A percentile compares a stretch with the other conserved stretches of the same genome.
Conservation (phyloP, 2,113 vertebrate genomes). For the Murina feae region DNA sequence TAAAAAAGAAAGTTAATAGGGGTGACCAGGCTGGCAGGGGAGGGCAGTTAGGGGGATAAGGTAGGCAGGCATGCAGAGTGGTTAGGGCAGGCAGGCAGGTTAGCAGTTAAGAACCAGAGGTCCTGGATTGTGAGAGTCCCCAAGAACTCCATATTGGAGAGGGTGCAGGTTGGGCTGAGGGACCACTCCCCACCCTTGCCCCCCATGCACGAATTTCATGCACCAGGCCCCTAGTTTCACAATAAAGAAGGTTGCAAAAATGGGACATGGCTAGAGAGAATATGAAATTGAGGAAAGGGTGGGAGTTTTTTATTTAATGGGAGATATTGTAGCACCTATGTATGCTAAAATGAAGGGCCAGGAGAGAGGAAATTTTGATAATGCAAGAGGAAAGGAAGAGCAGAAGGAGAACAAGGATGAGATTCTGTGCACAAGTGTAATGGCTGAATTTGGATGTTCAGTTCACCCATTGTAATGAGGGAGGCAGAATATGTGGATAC, state of each 20-base stretch:
- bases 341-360: neutral
- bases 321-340: neutral
- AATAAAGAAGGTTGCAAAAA: neutral
- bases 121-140: too few species aligned
- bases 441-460: rapidly evolving
- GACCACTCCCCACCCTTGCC: too few species aligned
- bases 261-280: neutral
- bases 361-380: neutral
- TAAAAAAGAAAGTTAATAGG: too few species aligned
- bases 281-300: neutral
- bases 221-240: too few species aligned
- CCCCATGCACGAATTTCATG: too few species aligned
- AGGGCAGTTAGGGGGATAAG: too few species aligned
- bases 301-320: neutral
- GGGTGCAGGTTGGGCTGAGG: too few species aligned
- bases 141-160: too few species aligned
- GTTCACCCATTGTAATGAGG: neutral
- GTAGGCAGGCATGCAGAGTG: too few species aligned
- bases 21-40: too few species aligned
- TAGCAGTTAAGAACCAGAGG: too few species aligned
- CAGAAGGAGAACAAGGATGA: neutral
- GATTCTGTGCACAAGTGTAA: neutral
- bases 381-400: neutral
- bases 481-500: neutral
- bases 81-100: too few species aligned